phyloP scores from a whole-genome alignment of 2,113 vertebrate genomes.

The Nyctereutes procyonoides region DNA sequence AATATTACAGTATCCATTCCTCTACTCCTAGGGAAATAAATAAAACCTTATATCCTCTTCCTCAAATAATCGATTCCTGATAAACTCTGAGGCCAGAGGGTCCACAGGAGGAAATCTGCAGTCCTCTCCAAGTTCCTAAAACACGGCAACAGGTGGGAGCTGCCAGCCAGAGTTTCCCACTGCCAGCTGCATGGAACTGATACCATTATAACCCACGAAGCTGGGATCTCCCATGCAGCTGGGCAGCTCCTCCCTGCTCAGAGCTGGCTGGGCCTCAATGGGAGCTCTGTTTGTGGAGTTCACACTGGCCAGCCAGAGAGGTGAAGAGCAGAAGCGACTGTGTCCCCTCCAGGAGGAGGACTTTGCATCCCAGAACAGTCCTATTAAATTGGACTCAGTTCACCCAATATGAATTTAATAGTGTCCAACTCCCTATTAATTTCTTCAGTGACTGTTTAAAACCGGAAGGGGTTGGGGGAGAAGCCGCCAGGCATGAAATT shows the following conservation, averaged over 20 bases:
- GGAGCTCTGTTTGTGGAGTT: neutral
- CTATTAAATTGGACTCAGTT: neutral
- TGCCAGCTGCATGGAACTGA: accelerated
- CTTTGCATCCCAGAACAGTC: neutral
- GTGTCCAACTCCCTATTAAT: constrained; percentile 39
- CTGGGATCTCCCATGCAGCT: neutral
- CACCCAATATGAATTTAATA: constrained; percentile 36
- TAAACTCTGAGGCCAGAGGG: neutral
- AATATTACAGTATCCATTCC: neutral
- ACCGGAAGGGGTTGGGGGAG: neutral
- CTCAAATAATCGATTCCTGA: too few species aligned
- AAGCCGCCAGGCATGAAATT: constrained; percentile 53
- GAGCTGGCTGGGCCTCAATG: neutral
- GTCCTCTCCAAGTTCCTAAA: neutral
- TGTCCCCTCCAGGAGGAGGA: neutral
- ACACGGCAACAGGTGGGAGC: too few species aligned
- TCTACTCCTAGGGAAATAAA: neutral
- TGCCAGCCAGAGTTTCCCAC: neutral
- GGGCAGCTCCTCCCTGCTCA: neutral
- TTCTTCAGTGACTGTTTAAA: constrained; percentile 49
- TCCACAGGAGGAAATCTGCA: accelerated
- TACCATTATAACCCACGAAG: accelerated
- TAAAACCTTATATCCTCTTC: neutral
- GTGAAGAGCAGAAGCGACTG: neutral
- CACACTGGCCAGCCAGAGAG: neutral